These are phyloP conservation scores for Rhodophaea formosa DNA, from an alignment of 2,888 invertebrate species.

Conservation along the genomic window DNA sequence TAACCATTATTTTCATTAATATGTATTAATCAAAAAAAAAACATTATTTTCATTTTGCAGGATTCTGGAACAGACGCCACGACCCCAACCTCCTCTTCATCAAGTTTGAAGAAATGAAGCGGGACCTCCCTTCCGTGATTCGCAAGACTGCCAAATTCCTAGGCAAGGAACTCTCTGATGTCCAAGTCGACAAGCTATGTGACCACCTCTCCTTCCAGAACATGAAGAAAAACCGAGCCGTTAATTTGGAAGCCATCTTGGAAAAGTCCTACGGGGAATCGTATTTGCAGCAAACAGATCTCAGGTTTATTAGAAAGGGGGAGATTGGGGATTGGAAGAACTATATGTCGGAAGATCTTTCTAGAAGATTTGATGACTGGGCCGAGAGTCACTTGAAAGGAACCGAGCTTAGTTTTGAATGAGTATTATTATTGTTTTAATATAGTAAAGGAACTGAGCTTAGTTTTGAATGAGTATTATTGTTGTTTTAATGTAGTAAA, in stretches of 20 bases:
- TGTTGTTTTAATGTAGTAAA: not conserved
- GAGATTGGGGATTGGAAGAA: conserved; percentile 91
- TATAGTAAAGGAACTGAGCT: too few species aligned
- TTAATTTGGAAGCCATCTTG: conserved; percentile 86
- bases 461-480: conserved; percentile 39
- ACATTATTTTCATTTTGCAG: conserved; percentile 35
- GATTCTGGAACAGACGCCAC: conserved; percentile 86
- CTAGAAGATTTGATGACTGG: conserved; percentile 87
- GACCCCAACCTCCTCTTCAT: conserved; percentile 88
- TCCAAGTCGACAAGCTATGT: conserved; percentile 84
- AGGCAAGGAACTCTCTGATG: conserved; percentile 83
- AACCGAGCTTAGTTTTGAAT: conserved; percentile 82
- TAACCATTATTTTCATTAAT: too few species aligned
- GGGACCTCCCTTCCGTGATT: conserved; percentile 85
- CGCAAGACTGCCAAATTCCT: conserved; percentile 87
- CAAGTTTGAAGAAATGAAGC: conserved; percentile 91
- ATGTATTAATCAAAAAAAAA: too few species aligned
- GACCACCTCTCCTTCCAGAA: conserved; percentile 89
- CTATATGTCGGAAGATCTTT: conserved; percentile 87
- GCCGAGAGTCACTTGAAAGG: conserved; percentile 82
- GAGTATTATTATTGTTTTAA: too few species aligned
- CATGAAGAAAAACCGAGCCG: conserved; percentile 90
- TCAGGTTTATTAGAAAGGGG: conserved; percentile 88
- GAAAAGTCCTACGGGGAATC: conserved; percentile 75
- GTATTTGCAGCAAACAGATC: conserved; percentile 70